Conservation (phyloP, 1,140 invertebrate genomes). For the Leptinotarsa texana region DNA sequence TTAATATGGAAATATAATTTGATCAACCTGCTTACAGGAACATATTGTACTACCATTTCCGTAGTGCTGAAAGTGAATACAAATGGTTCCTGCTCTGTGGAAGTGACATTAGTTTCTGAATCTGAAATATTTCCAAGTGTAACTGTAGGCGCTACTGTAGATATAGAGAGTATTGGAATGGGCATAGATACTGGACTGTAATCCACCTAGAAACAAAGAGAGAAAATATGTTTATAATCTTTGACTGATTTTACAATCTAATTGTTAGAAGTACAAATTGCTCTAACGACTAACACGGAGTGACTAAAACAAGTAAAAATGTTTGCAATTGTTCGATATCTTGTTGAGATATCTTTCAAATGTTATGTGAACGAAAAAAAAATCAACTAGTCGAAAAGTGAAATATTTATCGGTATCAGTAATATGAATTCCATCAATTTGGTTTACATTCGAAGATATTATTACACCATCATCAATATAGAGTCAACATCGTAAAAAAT, state of each 20-base stretch:
- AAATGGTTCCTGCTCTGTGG: not conserved
- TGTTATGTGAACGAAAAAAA: not conserved
- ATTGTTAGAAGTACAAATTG: too few relatives aligned
- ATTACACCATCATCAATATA: too few relatives aligned
- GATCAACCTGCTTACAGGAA: conserved; percentile 54
- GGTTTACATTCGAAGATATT: not conserved
- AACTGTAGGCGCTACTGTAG: not conserved
- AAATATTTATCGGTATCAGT: not conserved
- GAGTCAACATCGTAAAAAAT: not conserved
- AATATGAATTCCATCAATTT: not conserved
- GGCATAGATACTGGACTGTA: conserved; percentile 41
- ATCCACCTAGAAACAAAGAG: conserved; percentile 46
- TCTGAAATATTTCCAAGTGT: conserved; percentile 12
- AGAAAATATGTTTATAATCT: too few relatives aligned
- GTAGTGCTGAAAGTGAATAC: conserved; percentile 10
- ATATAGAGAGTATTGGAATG: conserved; percentile 14
- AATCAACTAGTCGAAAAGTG: not conserved
- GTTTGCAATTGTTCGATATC: too few relatives aligned
- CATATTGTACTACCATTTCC: conserved; percentile 49
- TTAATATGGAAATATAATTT: not conserved
- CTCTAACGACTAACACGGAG: too few relatives aligned
- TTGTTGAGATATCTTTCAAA: too few relatives aligned
- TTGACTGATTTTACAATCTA: too few relatives aligned
- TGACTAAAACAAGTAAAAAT: too few relatives aligned
- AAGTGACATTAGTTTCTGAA: conserved; percentile 9